Evolutionary conservation across 2,113 vertebrate genomes (phyloP), one percentile per base, ranked within the genome.

Genomic region (Mustela nigripes): DNA sequence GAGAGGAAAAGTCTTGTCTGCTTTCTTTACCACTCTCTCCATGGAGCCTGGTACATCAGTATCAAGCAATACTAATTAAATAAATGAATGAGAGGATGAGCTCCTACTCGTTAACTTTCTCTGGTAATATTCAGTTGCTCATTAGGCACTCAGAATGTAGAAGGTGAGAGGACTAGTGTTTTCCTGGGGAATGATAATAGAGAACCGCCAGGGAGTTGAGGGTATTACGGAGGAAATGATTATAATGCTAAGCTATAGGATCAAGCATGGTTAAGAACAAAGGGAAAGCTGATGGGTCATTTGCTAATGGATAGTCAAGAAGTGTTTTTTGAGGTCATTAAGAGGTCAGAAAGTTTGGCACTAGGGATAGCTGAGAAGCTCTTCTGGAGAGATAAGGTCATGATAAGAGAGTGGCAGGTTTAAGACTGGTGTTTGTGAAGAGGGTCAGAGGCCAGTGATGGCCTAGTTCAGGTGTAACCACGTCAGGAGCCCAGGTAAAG

Each of bases 231-330:
- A 84, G n/a, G 19, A 22, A 26, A 6, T 87, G 81, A 26, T 87
- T 86, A 63, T 86, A 53, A 80, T 28, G 50, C 48, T 22, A 80
- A 22, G 15, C 7, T 58, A 11, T 11, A 56, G 42, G n/a, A 63
- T 84, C 8, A 62, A 79, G 33, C 31, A 19, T 26, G 39, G 53
- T 42, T 83, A 24, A 95, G 39, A 74, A 95, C 26, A 60, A 56
- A 73, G 67, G 31, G 31, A 28, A 93, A 91, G 28, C 28, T 26
- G 83, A 53, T 71, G 56, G 60, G n/a, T n/a, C 31, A 83, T 88
- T 74, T 83, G 39, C 62, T 95, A 92, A 90, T 80, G 88, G 91
- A 39, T 5, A 87, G 42, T 33, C 65, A 50, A 45, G 88, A 91
- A 73, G 50, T 78, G 65, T 42, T 85, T 82, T 82, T 95, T 69